These are phyloP conservation scores for Haemorhous mexicanus DNA, from an alignment of 2,113 vertebrate species.

Conservation along the genomic window DNA sequence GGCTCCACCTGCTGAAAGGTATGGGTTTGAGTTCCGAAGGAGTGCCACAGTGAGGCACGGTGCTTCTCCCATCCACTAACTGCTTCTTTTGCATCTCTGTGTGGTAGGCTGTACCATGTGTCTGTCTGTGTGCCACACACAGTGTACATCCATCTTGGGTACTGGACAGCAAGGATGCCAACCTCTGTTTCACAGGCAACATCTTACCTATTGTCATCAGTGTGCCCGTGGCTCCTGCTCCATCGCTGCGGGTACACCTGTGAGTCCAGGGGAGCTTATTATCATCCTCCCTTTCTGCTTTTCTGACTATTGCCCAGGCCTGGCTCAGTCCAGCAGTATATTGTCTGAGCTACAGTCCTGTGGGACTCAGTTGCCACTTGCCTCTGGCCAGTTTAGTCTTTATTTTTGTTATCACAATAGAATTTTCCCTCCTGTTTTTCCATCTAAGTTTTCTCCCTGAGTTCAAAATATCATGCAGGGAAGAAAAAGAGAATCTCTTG, in stretches of 20 bases:
- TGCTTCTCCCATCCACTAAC: not conserved
- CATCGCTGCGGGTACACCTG: accelerated
- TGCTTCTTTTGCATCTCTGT: not conserved
- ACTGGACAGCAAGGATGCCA: not conserved
- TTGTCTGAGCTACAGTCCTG: not conserved
- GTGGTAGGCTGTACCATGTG: accelerated
- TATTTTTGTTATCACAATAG: not conserved
- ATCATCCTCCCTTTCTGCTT: not conserved
- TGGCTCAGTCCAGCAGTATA: not conserved
- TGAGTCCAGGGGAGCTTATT: not conserved
- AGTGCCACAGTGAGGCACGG: not conserved
- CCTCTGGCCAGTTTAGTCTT: not conserved
- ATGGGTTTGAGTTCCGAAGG: not conserved
- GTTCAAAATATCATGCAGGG: not conserved
- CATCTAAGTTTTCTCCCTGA: not conserved
- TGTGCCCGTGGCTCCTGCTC: not conserved
- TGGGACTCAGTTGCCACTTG: not conserved
- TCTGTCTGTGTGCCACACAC: too few species aligned
- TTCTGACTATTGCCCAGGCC: not conserved
- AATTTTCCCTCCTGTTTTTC: not conserved
- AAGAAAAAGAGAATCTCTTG: not conserved
- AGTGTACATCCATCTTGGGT: too few species aligned
- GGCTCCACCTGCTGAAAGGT: conserved; percentile 65
- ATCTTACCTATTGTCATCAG: not conserved
- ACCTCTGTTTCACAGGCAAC: not conserved